Base-by-base conservation (phyloP, 2,113 vertebrate species). In the Hippoglossus stenolepis region DNA sequence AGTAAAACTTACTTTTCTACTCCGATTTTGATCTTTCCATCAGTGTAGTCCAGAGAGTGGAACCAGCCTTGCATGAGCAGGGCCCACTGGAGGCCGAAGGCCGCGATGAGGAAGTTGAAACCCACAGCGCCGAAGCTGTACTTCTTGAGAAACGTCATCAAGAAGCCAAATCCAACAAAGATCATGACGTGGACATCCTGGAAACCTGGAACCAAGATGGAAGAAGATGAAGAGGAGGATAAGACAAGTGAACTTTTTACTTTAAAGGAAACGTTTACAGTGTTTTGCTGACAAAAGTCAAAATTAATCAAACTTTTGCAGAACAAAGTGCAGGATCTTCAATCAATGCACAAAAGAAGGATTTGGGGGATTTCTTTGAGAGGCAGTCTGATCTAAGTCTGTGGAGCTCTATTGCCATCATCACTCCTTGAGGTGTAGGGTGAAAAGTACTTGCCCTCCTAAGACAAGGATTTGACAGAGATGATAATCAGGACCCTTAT, bases 141-240 rank as follows among this genome's bases (percentile, higher is more conserved):
- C 51, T 95, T 94, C 90, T 97, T 96, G 69, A 99, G 94, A 90
- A 99, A 99, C 0, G 94, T 97, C 98, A 99, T 99, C 77, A 99
- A 96, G 90, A 99, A 99, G 26, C 98, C 98, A 75, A 99, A 99
- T 31, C 98, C 98, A 75, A 99, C 95, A 72, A 99, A 99, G 84
- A 99, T 96, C 98, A 99, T 99, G 83, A 97, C 97, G 0, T 99
- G 97, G 74, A 99, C 98, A 0, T 99, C 98, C 92, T 99, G 96
- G 90, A 99, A 99, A 87, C 97, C 98, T 99, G 90, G 13, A 13
- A 63, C 7, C 35, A 3, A 67, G n/a, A n/a, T 7, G 0, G 38
- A 45, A 23, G 69, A 70, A 21, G 21, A 53, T n/a, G 18, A 35
- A 20, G 18, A 8, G 9, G 38, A 8, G 3, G 11, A 31, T 3